Percentiles rank a stretch among this genome's conserved stretches.
phyloP scores from a whole-genome alignment of 2,888 invertebrate genomes.

The Chalcosyrphus nemorum region DNA sequence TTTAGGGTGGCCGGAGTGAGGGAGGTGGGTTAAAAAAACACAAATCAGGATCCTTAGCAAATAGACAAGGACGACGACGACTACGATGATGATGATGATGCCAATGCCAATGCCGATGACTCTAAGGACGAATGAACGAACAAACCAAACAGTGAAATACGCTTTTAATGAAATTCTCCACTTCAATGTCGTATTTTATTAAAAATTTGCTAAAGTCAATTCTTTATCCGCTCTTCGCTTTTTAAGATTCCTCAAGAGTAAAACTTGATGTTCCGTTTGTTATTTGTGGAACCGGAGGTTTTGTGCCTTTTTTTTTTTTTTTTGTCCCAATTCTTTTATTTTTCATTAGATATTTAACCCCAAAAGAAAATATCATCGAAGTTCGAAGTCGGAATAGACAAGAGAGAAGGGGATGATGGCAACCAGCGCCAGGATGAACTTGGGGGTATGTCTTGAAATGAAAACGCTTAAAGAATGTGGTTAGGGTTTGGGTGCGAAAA shows the following conservation, averaged over 20 bases:
- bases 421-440: neutral
- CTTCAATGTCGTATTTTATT: conserved; percentile 77
- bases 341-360: conserved; percentile 72
- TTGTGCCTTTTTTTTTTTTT: conserved; percentile 35
- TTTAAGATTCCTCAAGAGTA: conserved; percentile 74
- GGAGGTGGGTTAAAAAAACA: conserved; percentile 47
- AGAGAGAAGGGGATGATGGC: neutral
- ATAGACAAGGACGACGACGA: conserved; percentile 55
- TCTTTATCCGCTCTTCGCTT: conserved; percentile 74
- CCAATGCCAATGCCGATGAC: conserved; percentile 52
- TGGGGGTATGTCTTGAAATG: conserved; percentile 41
- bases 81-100: too few species aligned
- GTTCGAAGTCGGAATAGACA: neutral
- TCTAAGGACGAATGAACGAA: conserved; percentile 64
- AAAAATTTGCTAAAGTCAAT: conserved; percentile 77
- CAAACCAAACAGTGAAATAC: conserved; percentile 70
- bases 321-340: too few species aligned
- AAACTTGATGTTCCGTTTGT: conserved; percentile 73
- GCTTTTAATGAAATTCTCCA: conserved; percentile 76
- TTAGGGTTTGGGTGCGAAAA: conserved; percentile 51
- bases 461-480: conserved; percentile 41
- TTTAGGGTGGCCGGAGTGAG: too few species aligned
- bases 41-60: conserved; percentile 68
- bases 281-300: conserved; percentile 61
- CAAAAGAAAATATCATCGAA: conserved; percentile 59